Percentiles rank a stretch among this genome's conserved stretches.
Evolutionary conservation across 2,113 vertebrate genomes (phyloP).

Genomic region (Rhineura floridana): DNA sequence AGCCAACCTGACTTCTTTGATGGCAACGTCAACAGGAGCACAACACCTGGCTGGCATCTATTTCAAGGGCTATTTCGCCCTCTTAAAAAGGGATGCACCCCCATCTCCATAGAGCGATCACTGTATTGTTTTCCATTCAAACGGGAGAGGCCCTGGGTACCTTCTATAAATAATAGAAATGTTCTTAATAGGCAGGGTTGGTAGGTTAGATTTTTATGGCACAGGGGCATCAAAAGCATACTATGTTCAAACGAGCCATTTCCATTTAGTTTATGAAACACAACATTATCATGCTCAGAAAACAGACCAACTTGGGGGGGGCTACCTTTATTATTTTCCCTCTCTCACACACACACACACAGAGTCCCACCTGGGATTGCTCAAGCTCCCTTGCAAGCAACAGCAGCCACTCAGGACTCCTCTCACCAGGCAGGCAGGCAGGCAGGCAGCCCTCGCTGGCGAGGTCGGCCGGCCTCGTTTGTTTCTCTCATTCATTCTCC

Average conservation of each 20-base stretch:
- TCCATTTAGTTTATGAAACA: background rate
- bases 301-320: background rate
- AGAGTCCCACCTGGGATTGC: background rate
- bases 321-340: no score
- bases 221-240: background rate
- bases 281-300: background rate
- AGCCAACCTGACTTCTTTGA: constrained; percentile 43
- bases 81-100: constrained; percentile 30
- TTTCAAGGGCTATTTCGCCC: constrained; percentile 15
- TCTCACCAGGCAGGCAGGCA: no score
- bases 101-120: constrained; percentile 31
- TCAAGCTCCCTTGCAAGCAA: background rate
- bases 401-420: background rate
- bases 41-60: constrained; percentile 46
- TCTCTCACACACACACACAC: background rate
- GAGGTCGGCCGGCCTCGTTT: no score
- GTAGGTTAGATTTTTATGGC: background rate
- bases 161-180: background rate
- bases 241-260: background rate
- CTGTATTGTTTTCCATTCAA: background rate
- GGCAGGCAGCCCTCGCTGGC: no score
- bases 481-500: no score
- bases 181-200: background rate
- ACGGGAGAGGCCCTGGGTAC: constrained; percentile 2
- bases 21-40: constrained; percentile 39